A percentile compares a stretch with the other conserved stretches of the same genome.
Evolutionary conservation across 1,140 invertebrate species (phyloP).

Genomic region (Temnothorax curvispinosus): DNA sequence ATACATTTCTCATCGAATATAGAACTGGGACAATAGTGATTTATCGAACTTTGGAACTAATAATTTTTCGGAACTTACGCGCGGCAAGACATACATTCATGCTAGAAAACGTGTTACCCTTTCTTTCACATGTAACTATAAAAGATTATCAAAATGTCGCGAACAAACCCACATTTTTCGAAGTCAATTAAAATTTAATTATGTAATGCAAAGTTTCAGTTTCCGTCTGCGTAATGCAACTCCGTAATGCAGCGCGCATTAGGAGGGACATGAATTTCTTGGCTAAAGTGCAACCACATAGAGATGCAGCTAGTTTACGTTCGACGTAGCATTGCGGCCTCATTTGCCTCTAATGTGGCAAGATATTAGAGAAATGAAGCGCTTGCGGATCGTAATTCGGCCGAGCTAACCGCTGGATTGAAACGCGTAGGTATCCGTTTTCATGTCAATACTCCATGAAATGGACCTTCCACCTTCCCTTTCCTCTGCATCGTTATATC

Average conservation of each 20-base stretch:
- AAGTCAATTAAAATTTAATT: background rate
- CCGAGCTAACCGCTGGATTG: constrained; percentile 27
- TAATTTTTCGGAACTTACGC: background rate
- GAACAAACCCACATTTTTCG: background rate
- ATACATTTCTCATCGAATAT: background rate
- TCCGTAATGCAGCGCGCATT: background rate
- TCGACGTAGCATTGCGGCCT: constrained; percentile 18
- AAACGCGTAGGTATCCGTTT: constrained; percentile 45
- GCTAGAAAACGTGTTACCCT: background rate
- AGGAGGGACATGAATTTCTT: constrained; percentile 24
- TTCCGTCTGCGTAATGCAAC: background rate
- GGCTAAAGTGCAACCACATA: background rate
- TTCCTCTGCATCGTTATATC: background rate
- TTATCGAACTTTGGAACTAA: constrained; percentile 20
- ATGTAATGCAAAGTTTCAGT: background rate
- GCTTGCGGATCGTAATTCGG: constrained; percentile 46
- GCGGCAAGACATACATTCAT: background rate
- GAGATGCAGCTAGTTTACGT: constrained; percentile 31
- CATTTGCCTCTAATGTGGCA: constrained; percentile 49
- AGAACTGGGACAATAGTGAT: background rate
- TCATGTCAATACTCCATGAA: constrained; percentile 40
- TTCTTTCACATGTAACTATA: background rate
- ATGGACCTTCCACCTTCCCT: background rate
- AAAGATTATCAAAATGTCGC: constrained; percentile 4
- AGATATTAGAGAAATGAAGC: constrained; percentile 51